phyloP scores from a whole-genome alignment of 2,888 invertebrate genomes.

The Zeuzera pyrina region DNA sequence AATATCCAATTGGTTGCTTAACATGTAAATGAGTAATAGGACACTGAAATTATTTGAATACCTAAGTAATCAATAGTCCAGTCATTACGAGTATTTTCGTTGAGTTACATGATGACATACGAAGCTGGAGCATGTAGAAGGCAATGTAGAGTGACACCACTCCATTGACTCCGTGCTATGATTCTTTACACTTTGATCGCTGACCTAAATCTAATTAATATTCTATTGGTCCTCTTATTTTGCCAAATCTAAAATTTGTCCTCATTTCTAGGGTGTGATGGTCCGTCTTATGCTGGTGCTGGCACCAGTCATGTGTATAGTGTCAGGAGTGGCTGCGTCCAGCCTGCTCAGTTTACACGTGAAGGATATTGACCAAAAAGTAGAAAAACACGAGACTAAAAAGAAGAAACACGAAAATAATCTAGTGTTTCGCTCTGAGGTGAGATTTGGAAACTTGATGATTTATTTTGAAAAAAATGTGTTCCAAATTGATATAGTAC shows the following conservation, averaged over 20 bases:
- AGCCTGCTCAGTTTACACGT: slow-evolving; percentile 89
- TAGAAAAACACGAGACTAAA: slow-evolving; percentile 78
- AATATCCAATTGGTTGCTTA: too few species aligned
- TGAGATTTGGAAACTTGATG: too few species aligned
- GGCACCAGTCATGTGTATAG: slow-evolving; percentile 98
- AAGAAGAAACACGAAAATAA: slow-evolving; percentile 78
- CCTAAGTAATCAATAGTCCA: too few species aligned
- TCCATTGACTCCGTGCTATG: slow-evolving; percentile 63
- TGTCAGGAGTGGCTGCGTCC: slow-evolving; percentile 96
- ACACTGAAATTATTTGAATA: too few species aligned
- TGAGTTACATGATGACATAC: slow-evolving; percentile 45
- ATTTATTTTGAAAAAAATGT: too few species aligned
- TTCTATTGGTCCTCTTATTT: too few species aligned
- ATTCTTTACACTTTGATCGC: slow-evolving; percentile 77
- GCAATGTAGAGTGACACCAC: slow-evolving; percentile 28
- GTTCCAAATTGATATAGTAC: too few species aligned
- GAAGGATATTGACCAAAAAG: slow-evolving; percentile 81
- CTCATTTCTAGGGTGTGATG: slow-evolving; percentile 92
- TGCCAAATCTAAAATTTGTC: not conserved
- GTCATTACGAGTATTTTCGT: too few species aligned
- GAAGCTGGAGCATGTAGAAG: slow-evolving; percentile 53
- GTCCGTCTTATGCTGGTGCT: slow-evolving; percentile 98
- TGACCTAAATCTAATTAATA: too few species aligned
- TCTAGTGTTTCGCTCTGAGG: slow-evolving; percentile 86
- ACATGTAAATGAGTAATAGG: too few species aligned